Base-by-base conservation (phyloP, 1,140 invertebrate genomes). In the Heliconius hermathena region DNA sequence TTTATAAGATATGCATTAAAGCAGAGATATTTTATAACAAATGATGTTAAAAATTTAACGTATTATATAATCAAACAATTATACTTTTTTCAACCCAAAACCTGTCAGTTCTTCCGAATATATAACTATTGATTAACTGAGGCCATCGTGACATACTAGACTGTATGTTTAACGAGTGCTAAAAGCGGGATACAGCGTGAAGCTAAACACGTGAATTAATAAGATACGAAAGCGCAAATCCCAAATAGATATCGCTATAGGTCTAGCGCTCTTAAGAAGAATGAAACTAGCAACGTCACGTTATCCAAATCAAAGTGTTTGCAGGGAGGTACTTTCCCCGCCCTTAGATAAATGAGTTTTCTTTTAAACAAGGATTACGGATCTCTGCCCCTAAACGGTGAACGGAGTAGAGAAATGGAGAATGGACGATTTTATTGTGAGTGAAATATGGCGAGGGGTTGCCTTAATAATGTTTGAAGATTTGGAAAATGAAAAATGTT, bases 291-390 rank as follows among this genome's bases (percentile, higher is more conserved):
- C 60, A 54, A 18, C 22, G 60, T 79, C 73, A 79, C 46, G 26
- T 70, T 76, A 71, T 70, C 36, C 26, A 70, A 70, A 76, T 76
- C 74, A 66, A 66, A 76, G n/a, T 66, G 26, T 33, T 71, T 26
- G 38, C 22, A 4, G 26, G 38, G 29, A 26, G 20, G 38, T 54
- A 54, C 74, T 70, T 76, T 36, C 20, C 74, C n/a, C 20, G 38
- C n/a, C 60, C 49, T 49, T 76, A 46, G 74, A 87, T 85, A 85
- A 90, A 90, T 82, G 87, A 84, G 82, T 85, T 89, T 88, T 87
- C 86, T 89, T 89, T 89, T 84, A 84, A 88, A 89, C 83, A 81
- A 73, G 88, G 89, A 88, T 90, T 85, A 85, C 71, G 81, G 75
- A 49, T 76, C 26, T 46, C 33, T 71, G 49, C 71, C 74, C 66